Base-by-base conservation (phyloP, 1,140 invertebrate genomes). In the Wasmannia auropunctata region DNA sequence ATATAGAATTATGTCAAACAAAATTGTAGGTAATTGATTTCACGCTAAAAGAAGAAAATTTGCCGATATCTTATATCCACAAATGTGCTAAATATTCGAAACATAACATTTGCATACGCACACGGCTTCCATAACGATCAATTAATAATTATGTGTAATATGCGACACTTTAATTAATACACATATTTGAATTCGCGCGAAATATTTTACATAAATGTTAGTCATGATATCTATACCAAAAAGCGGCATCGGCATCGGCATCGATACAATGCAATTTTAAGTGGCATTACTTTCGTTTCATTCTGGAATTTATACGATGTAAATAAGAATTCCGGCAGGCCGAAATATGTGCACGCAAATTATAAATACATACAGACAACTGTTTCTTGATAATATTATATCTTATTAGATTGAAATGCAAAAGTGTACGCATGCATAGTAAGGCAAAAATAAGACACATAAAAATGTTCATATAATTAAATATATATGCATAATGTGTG, bases 11-110 rank as follows among this genome's bases (percentile, higher is more conserved):
- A 43, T 87, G 72, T 85, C 80, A 74, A 85, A 88, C 58, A 87
- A 69, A 77, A 86, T 88, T 74, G 72, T 92, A 88, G 85, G 87
- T 89, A 92, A 90, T 91, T 85, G 54, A 88, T 92, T 93, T 92
- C 91, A 92, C 89, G 91, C 87, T 87, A 90, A 91, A 75, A 86
- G 76, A 84, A 62, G 4, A 76, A 77, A 72, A 56, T 56, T 84
- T 81, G 86, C 51, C 70, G 58, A 62, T 89, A 87, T 31, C 58
- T 25, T 54, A 43, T 90, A 88, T 86, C 60, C 76, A 69, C n/a
- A n/a, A n/a, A 70, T 65, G 84, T 67, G 62, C 58, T 76, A 81
- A 75, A 88, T 63, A 88, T 88, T 90, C 56, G 67, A 79, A 25
- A 67, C 62, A 51, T 75, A 87, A 90, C n/a, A 80, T 90, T 87